Evolutionary conservation across 2,113 vertebrate species (phyloP).

Genomic region (Larimichthys polyactis): DNA sequence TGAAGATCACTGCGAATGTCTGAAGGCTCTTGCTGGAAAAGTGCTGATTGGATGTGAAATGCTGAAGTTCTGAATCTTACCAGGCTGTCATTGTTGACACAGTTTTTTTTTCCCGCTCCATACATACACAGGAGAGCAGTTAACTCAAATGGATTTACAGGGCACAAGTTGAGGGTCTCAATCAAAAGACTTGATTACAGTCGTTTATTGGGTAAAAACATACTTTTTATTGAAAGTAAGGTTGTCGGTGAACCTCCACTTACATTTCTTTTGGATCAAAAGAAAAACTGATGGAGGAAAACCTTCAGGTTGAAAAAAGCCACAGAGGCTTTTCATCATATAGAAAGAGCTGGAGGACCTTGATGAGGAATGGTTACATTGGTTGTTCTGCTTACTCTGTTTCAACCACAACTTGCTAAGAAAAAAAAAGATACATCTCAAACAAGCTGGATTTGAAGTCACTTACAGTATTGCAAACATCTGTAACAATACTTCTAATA

Average conservation of each 20-base stretch:
- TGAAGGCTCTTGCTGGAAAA: background rate
- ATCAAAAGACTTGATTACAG: background rate
- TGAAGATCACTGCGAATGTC: background rate
- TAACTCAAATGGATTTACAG: too few relatives aligned
- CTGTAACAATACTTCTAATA: too few relatives aligned
- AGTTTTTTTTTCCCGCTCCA: too few relatives aligned
- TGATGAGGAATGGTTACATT: background rate
- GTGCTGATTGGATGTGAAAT: background rate
- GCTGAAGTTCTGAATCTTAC: background rate
- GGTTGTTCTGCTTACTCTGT: background rate
- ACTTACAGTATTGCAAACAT: background rate
- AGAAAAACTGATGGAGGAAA: background rate
- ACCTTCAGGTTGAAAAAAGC: background rate
- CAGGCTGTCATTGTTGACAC: background rate
- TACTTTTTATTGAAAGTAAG: background rate
- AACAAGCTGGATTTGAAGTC: background rate
- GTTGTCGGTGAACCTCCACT: background rate
- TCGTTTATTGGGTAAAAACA: background rate
- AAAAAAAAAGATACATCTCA: background rate
- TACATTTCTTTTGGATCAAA: background rate
- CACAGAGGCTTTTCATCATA: background rate
- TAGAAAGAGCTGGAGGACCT: background rate
- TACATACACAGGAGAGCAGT: too few relatives aligned
- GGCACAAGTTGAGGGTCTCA: background rate
- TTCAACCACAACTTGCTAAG: background rate